Conservation (phyloP, 2,888 invertebrate species). For the Ornithoptera priamus region DNA sequence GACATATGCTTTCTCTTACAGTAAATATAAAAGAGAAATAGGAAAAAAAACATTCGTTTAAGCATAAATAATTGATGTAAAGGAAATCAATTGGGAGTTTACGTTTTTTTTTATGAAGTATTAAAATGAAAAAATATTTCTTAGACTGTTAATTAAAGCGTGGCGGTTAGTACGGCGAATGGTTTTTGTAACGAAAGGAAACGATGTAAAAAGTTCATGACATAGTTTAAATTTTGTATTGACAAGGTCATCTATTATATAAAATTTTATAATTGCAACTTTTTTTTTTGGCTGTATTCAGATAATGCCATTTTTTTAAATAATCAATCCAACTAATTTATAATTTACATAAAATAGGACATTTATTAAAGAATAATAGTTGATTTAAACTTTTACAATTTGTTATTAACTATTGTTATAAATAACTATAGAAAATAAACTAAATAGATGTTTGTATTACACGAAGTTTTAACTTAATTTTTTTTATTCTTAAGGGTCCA, state of each 20-base stretch:
- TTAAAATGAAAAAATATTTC: background rate
- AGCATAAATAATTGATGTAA: too few species aligned
- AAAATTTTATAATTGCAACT: background rate
- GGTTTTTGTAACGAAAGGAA: constrained; percentile 24
- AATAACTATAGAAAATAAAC: background rate
- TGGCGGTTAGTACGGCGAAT: constrained; percentile 13
- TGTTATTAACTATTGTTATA: too few species aligned
- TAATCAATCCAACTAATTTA: background rate
- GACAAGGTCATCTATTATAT: constrained; percentile 26
- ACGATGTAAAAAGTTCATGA: constrained; percentile 26
- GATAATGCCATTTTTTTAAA: background rate
- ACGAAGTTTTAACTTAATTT: background rate
- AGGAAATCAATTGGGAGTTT: background rate
- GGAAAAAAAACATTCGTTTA: too few species aligned
- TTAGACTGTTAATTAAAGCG: background rate
- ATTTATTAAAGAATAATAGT: too few species aligned
- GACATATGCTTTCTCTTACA: too few species aligned
- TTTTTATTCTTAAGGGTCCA: constrained; percentile 59
- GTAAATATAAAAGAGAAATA: too few species aligned
- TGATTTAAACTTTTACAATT: too few species aligned
- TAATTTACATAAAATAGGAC: too few species aligned
- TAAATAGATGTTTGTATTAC: background rate
- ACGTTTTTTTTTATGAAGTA: background rate
- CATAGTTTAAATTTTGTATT: constrained; percentile 14
- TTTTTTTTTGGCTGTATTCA: background rate